Conservation (phyloP, 2,888 invertebrate species). For the Dynastes grantii region DNA sequence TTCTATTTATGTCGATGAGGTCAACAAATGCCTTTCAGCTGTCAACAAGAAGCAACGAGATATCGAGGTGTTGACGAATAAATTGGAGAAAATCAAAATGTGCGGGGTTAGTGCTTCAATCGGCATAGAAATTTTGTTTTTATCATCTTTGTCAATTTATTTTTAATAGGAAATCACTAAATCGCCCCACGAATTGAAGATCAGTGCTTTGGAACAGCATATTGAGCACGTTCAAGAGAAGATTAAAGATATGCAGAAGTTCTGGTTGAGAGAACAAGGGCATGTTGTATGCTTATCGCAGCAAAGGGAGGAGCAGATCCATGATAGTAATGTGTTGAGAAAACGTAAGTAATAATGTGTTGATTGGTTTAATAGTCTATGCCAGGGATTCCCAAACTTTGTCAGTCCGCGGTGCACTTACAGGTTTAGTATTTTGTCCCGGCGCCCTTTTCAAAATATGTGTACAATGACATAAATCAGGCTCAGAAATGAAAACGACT, state of each 20-base stretch:
- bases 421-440: too few relatives aligned
- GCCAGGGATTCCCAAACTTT: too few relatives aligned
- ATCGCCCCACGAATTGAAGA: slow-evolving; percentile 76
- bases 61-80: slow-evolving; percentile 72
- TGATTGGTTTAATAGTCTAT: too few relatives aligned
- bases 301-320: slow-evolving; percentile 79
- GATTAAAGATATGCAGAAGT: slow-evolving; percentile 79
- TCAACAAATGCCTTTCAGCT: slow-evolving; percentile 69
- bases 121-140: background rate
- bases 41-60: slow-evolving; percentile 72
- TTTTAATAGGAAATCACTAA: slow-evolving; percentile 27
- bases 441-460: too few relatives aligned
- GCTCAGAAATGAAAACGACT: too few relatives aligned
- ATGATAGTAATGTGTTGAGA: slow-evolving; percentile 79
- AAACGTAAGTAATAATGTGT: slow-evolving; percentile 74
- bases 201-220: slow-evolving; percentile 78
- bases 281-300: slow-evolving; percentile 80
- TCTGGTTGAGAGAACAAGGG: slow-evolving; percentile 85
- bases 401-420: too few relatives aligned
- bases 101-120: slow-evolving; percentile 61
- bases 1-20: slow-evolving; percentile 68
- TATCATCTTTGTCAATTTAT: too few relatives aligned
- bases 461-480: too few relatives aligned
- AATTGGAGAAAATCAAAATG: slow-evolving; percentile 71
- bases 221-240: slow-evolving; percentile 76